These are phyloP conservation scores for Tenodera sinensis DNA, from an alignment of 2,888 invertebrate genomes.

Conservation along the genomic window DNA sequence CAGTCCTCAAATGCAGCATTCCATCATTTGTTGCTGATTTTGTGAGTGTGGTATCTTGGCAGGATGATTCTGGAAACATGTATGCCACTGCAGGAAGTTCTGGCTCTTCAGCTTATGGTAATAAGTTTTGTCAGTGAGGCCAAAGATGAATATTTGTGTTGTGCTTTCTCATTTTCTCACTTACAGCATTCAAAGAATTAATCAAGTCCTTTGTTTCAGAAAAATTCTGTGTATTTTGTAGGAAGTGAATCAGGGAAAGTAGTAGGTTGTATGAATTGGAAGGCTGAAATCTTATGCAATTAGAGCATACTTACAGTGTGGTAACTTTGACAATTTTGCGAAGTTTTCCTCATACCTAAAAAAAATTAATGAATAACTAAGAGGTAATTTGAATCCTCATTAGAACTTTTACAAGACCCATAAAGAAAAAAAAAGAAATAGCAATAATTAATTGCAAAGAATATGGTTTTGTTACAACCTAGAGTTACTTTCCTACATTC, in stretches of 20 bases:
- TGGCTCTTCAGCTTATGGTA: background rate
- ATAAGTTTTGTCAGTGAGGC: background rate
- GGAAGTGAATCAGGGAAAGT: background rate
- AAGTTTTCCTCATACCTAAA: no score
- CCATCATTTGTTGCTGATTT: slow-evolving; percentile 89
- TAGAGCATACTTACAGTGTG: no score
- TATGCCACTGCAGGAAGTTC: background rate
- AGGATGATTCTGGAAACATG: slow-evolving; percentile 48
- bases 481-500: background rate
- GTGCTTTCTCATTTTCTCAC: background rate
- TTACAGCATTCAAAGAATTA: background rate
- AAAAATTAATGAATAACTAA: no score
- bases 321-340: no score
- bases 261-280: background rate
- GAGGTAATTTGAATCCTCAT: no score
- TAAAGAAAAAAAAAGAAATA: no score
- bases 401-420: no score
- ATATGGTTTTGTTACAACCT: background rate
- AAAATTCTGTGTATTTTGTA: background rate
- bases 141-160: background rate
- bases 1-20: slow-evolving; percentile 83
- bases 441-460: background rate
- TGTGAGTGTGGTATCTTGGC: slow-evolving; percentile 83
- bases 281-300: background rate
- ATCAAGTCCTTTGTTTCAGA: background rate